Conservation (phyloP, 2,113 vertebrate species). For the Callipepla californica region DNA sequence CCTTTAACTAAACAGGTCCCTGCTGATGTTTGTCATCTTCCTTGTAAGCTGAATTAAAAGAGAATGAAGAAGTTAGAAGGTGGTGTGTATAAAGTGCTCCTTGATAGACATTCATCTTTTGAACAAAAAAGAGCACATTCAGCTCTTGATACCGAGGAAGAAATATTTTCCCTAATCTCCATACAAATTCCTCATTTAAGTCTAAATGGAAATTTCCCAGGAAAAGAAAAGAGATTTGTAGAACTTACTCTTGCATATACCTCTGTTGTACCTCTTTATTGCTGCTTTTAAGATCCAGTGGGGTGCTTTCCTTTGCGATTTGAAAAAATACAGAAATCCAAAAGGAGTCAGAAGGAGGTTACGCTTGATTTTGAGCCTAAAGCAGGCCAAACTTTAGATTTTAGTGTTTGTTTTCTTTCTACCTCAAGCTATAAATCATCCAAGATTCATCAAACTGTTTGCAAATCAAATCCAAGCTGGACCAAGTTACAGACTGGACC, state of each 20-base stretch:
- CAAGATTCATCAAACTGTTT: slow-evolving; percentile 58
- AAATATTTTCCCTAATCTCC: neutral
- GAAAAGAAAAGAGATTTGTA: neutral
- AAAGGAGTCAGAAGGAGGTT: slow-evolving; percentile 36
- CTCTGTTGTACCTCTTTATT: neutral
- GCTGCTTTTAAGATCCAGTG: neutral
- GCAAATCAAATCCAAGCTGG: slow-evolving; percentile 58
- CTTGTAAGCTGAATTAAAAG: slow-evolving; percentile 59
- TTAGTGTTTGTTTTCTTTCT: slow-evolving; percentile 55
- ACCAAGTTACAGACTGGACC: slow-evolving; percentile 46
- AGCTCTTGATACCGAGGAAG: neutral
- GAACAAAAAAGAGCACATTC: neutral
- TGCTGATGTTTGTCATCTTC: slow-evolving; percentile 64
- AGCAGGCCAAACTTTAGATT: slow-evolving; percentile 2
- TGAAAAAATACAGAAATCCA: slow-evolving; percentile 13
- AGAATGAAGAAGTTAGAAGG: slow-evolving; percentile 51
- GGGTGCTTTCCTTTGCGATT: neutral
- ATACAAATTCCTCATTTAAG: neutral
- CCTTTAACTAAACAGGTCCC: slow-evolving; percentile 55
- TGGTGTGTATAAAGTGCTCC: slow-evolving; percentile 1
- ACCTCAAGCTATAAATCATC: slow-evolving; percentile 51
- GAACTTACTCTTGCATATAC: neutral
- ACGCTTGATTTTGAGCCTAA: neutral
- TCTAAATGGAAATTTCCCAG: slow-evolving; percentile 16
- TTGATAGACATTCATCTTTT: slow-evolving; percentile 49